Base-by-base conservation (phyloP, 1,140 invertebrate genomes). In the Lepidotrigona ventralis region DNA sequence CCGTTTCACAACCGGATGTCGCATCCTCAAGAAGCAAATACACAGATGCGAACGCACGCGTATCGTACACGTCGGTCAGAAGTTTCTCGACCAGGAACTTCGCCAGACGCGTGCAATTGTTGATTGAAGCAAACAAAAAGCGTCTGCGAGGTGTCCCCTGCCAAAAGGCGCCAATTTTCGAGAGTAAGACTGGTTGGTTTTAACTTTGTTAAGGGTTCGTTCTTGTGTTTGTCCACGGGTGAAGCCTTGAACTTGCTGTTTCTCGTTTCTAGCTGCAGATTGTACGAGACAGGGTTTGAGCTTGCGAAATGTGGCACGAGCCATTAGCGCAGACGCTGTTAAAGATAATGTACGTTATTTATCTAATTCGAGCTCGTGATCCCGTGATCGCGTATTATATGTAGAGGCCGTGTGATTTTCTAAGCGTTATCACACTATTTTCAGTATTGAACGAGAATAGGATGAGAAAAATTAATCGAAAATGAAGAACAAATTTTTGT, bases 1-100 rank as follows among this genome's bases (percentile, higher is more conserved):
- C 70, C 51, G 72, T 66, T 54, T 75, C 71, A 53, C 79, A 46
- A 80, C 46, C 46, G 79, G 23, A 71, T 80, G 26, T 23, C 54
- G 71, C 69, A 63, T 73, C 63, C 69, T 73, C 69, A 75, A 74
- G 71, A 66, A 81, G 71, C 39, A 81, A 68, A 66, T 39, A 81
- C 63, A 29, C 4, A 33, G 33, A 29, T 6, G 26, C 26, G 6
- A 17, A 17, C n/a, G 15, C 5, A 9, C 23, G 6, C 6, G 15
- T 29, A 14, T 1, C 6, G 15, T 29, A 14, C 2, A 33, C 51
- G 26, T 8, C 6, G 70, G 26, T 19, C n/a, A n/a, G 46, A 80
- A 81, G 51, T 81, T 68, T 23, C 39, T 8, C 60, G 39, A 4
- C 11, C 29, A 75, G 39, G 33, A 72, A 81, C 58, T 81, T 74